These are phyloP conservation scores for Drosophila saltans DNA, from an alignment of 1,140 invertebrate species.

Conservation along the genomic window DNA sequence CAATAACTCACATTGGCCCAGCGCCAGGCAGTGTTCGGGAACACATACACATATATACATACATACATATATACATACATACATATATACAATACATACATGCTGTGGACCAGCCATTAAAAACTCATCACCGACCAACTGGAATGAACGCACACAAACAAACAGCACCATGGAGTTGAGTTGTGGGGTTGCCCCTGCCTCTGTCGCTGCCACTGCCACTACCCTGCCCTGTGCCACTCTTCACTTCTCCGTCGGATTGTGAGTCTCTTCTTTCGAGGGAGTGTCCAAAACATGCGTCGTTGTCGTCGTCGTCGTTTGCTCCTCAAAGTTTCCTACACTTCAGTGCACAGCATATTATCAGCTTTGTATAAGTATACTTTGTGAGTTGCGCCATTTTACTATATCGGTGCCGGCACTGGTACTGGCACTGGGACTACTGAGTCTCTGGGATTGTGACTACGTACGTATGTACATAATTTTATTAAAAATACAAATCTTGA, in stretches of 20 bases:
- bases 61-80: too few species aligned
- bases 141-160: slow-evolving; percentile 63
- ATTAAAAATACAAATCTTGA: slow-evolving; percentile 29
- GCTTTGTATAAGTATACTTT: slow-evolving; percentile 16
- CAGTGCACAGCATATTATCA: slow-evolving; percentile 55
- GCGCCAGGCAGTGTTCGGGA: slow-evolving; percentile 37
- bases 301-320: slow-evolving; percentile 26
- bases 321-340: slow-evolving; percentile 54
- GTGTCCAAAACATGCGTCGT: slow-evolving; percentile 65
- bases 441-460: background rate
- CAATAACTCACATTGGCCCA: slow-evolving; percentile 72
- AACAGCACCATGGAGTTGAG: slow-evolving; percentile 8
- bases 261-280: slow-evolving; percentile 47
- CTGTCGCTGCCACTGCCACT: background rate
- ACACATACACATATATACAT: background rate
- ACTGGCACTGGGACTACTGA: background rate
- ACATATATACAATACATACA: background rate
- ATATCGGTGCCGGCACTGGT: slow-evolving; percentile 12
- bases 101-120: slow-evolving; percentile 62
- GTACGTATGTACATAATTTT: slow-evolving; percentile 16
- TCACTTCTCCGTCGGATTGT: background rate
- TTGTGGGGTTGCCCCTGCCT: slow-evolving; percentile 38
- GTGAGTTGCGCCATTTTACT: slow-evolving; percentile 64
- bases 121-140: slow-evolving; percentile 78
- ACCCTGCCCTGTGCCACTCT: background rate